Base-by-base conservation (phyloP, 2,888 invertebrate species). In the Macropis europaea region DNA sequence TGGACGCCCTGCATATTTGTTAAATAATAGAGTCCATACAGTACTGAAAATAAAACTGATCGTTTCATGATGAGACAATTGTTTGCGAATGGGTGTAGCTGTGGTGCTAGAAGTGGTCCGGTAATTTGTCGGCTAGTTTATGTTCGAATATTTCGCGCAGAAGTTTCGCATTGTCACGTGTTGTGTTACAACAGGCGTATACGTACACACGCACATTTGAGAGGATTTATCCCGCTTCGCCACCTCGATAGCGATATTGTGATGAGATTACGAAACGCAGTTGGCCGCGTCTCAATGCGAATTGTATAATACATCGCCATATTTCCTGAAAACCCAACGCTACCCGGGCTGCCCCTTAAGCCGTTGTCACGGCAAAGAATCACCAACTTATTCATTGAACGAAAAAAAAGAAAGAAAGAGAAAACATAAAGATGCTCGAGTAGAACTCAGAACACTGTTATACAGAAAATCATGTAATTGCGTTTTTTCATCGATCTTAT, bases 221-320 rank as follows among this genome's bases (percentile, higher is more conserved):
- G 54, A 73, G 83, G 87, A 83, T 84, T 88, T 88, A 89, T 87
- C 86, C 81, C 87, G 85, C 86, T 87, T 89, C 88, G 85, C 86
- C 87, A 87, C 88, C 85, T 86, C 86, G 80, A n/a, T 81, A 82
- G 85, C 86, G 87, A 88, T 91, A 91, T 91, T 91, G 90, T 94
- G 93, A 94, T 94, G 93, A 92, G 94, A 94, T 94, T 94, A 94
- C 91, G 86, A 89, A 91, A 91, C 91, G 92, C 94, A 93, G 92
- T 92, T 93, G 93, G 92, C 89, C 92, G 93, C 91, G 83, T 90
- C 90, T 90, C 92, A 92, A 94, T 93, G 90, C 89, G 77, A 74
- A 77, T 83, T 82, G 72, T 77, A 79, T 68, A 77, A 73, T 77
- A 79, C 70, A 77, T 77, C 60, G 74, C 56, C 68, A 72, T 84